Evolutionary conservation across 2,113 vertebrate genomes (phyloP).

Genomic region (Corythornis madagascariensis): DNA sequence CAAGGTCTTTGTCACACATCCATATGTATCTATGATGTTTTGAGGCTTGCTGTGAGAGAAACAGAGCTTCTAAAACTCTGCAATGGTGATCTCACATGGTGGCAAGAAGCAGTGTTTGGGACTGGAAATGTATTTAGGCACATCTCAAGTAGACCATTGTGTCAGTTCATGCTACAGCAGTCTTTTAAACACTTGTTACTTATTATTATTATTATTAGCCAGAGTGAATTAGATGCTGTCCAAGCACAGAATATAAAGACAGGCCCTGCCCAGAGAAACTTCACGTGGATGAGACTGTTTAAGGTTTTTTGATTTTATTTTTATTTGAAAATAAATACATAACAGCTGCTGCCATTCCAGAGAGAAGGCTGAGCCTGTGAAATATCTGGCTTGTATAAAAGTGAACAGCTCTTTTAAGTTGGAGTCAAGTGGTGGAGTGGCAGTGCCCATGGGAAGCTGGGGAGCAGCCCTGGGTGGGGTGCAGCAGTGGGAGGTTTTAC

Average conservation of each 20-base stretch:
- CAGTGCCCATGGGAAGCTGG: constrained; percentile 29
- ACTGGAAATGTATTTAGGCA: constrained; percentile 7
- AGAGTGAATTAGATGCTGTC: constrained; percentile 13
- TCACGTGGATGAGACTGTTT: constrained; percentile 44
- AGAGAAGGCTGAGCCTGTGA: constrained; percentile 4
- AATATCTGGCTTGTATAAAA: constrained; percentile 56
- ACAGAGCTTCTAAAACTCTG: not conserved
- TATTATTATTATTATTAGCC: constrained; percentile 37
- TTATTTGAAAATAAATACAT: constrained; percentile 51
- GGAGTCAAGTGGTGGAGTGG: constrained; percentile 46
- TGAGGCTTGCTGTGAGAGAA: not conserved
- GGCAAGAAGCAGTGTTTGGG: not conserved
- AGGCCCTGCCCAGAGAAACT: constrained; percentile 16
- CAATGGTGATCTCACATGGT: accelerated
- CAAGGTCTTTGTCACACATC: not conserved
- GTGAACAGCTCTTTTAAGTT: constrained; percentile 49
- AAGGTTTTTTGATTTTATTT: not conserved
- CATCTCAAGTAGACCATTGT: not conserved
- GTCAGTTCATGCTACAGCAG: not conserved
- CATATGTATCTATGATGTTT: not conserved
- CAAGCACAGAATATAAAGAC: constrained; percentile 31
- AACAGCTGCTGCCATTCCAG: constrained; percentile 45
- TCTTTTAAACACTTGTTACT: constrained; percentile 43
- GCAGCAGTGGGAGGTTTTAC: constrained; percentile 38
- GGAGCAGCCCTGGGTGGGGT: constrained; percentile 13